These are phyloP conservation scores for Terrapene triunguis DNA, from an alignment of 2,113 vertebrate genomes.

Conservation along the genomic window DNA sequence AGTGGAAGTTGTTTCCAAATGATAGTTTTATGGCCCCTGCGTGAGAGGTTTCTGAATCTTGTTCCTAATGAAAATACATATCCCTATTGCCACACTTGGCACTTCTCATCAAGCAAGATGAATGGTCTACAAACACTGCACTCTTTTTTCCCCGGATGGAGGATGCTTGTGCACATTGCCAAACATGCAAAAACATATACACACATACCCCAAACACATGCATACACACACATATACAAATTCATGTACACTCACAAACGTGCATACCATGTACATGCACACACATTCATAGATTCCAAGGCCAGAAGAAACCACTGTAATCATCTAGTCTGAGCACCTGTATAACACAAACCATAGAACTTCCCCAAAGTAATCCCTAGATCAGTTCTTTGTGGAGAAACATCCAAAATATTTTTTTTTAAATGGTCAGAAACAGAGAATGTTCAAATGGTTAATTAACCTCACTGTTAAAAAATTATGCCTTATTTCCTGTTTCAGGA, in stretches of 20 bases:
- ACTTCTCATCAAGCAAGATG: neutral
- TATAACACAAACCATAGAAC: too few relatives aligned
- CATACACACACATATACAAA: neutral
- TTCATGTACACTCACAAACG: neutral
- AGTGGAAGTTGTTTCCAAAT: neutral
- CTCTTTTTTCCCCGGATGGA: neutral
- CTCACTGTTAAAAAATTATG: too few relatives aligned
- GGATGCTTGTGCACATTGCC: accelerated
- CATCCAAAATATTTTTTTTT: too few relatives aligned
- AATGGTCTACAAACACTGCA: neutral
- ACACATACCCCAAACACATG: accelerated
- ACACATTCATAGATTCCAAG: neutral
- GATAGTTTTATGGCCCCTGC: neutral
- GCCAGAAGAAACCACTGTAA: neutral
- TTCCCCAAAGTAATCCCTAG: too few relatives aligned
- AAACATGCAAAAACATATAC: accelerated
- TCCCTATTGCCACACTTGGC: accelerated
- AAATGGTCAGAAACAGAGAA: too few relatives aligned
- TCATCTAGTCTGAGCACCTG: too few relatives aligned
- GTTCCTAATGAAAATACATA: neutral
- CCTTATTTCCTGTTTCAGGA: too few relatives aligned
- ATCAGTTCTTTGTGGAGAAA: too few relatives aligned
- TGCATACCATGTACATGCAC: neutral
- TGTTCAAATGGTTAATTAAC: too few relatives aligned
- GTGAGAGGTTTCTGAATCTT: neutral